Base-by-base conservation (phyloP, 2,797 vertebrate genomes). In the Girardinus metallicus region DNA sequence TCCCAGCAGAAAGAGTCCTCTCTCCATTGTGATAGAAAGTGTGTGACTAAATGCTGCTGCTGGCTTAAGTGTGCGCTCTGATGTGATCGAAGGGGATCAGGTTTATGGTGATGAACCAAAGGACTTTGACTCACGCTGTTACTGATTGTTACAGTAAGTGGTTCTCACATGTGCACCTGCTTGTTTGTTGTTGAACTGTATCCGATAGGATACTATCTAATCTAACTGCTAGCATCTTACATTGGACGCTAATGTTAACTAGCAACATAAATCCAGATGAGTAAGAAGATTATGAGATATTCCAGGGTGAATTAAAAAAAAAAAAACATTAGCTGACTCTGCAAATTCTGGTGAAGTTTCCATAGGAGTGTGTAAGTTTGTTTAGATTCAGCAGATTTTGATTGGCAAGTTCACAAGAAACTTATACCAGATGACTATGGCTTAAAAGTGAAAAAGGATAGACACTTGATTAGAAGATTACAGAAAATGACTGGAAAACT, bases 61-160 rank as follows among this genome's bases (percentile, higher is more conserved):
- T 87, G 80, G 39, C 89, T 90, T 87, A 89, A 89, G 74, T 43
- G 29, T 75, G 43, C 39, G 64, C 3, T 1, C 5, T 72, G 23
- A 75, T 44, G 4, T 84, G 90, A 92, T 85, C 83, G 71, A 83
- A 79, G 82, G 75, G 60, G 81, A 84, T 75, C 73, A 74, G 31
- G 29, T 87, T 90, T 76, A 89, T 89, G 60, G 31, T 0, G 31
- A 74, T 57, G 62, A 57, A 86, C 80, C 55, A 26, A 43, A 44
- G 83, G 86, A 90, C 91, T 91, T 92, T 91, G 90, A 82, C 82
- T 87, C 53, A 12, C 0, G 4, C 31, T 77, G 82, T 83, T 85
- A 86, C 76, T 83, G 68, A 89, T 82, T 89, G 46, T 15, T 77
- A 60, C 12, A 31, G 11, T 2, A 41, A 44, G 21, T 43, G 29